Evolutionary conservation across 2,113 vertebrate species (phyloP), one percentile per base, ranked within the genome.

Genomic region (Neotoma lepida): DNA sequence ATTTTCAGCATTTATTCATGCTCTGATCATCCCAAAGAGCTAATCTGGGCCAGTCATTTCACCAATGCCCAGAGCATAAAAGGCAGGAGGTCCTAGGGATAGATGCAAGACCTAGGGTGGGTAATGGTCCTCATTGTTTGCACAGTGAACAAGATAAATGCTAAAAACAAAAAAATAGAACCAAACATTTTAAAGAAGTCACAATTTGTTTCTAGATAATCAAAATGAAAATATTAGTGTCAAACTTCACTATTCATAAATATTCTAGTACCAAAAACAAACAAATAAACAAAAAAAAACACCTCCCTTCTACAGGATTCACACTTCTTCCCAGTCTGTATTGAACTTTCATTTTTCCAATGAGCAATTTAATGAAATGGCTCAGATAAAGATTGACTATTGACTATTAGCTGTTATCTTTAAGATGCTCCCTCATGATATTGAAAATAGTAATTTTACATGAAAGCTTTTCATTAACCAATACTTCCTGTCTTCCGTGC

Each of bases 121-220:
- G 5, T 1, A 7, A 39, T 2, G 74, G 54, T 70, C 3, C 54
- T 82, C 17, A 4, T 66, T 74, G 66, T 74, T 33, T 78, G 82
- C 70, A 44, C 68, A 44, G 41, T 17, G 46, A 78, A 46, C 14
- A 17, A 73, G 26, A 46, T 74, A 46, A 91, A 88, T 33, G 20
- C 78, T 64, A 66, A 58, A 51, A 54, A 85, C 8, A 89, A 74
- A 66, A 87, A 12, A 44, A 33, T 78, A 77, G 28, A 61, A 68
- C 64, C 71, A 71, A 86, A 80, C 28, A 76, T 93, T 93, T 94
- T 51, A 90, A 94, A 51, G 28, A 81, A 87, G 76, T 77, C 26
- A 15, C 22, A 81, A 41, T 10, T 82, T n/a, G n/a, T 84, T 81
- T 58, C n/a, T 41, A 82, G 14, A 61, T 82, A 82, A 61, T 26